Conservation (phyloP, 2,113 vertebrate species). For the Arvicanthis niloticus region DNA sequence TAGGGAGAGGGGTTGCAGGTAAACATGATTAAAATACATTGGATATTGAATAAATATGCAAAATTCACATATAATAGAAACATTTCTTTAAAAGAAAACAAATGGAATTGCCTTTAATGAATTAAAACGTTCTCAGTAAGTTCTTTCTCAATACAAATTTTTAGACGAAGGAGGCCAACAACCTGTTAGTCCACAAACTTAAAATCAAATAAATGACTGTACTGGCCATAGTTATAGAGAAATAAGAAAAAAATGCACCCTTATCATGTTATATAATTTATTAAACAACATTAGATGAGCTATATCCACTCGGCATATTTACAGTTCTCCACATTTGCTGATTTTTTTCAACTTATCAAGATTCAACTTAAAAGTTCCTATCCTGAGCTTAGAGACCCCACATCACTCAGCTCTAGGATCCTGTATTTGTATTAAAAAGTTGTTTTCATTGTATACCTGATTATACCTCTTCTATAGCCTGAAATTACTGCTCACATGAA, state of each 20-base stretch:
- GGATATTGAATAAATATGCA: neutral
- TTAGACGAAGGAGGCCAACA: neutral
- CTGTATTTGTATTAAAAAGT: neutral
- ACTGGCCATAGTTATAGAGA: neutral
- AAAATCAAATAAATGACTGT: neutral
- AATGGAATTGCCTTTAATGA: neutral
- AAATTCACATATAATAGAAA: neutral
- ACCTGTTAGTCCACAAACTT: neutral
- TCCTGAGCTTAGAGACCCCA: neutral
- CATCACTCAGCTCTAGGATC: neutral
- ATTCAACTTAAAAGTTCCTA: neutral
- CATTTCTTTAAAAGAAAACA: neutral
- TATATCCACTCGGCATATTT: neutral
- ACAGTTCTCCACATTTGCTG: neutral
- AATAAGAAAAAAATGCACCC: neutral
- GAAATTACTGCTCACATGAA: neutral
- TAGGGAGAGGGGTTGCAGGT: neutral
- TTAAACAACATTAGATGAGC: neutral
- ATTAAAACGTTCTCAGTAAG: neutral
- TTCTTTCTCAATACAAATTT: conserved; percentile 42
- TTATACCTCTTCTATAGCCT: neutral
- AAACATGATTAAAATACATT: neutral
- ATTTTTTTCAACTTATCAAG: neutral
- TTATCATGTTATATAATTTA: neutral
- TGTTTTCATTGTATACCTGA: neutral